Conservation (phyloP, 2,113 vertebrate species). For the Lontra canadensis region DNA sequence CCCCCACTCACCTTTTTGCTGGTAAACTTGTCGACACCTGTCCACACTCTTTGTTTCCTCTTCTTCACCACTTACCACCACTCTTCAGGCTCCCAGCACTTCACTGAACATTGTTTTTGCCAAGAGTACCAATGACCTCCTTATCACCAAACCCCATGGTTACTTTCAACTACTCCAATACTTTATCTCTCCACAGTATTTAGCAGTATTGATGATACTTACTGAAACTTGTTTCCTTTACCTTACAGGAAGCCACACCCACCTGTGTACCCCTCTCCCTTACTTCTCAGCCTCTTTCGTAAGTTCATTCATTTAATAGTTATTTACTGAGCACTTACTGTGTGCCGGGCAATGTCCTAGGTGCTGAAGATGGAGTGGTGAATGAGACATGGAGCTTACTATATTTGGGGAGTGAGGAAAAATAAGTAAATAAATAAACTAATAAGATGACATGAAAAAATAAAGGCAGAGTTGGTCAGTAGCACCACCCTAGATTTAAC, state of each 20-base stretch:
- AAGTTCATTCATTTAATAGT: background rate
- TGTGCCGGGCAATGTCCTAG: background rate
- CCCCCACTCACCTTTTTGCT: background rate
- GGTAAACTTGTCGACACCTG: background rate
- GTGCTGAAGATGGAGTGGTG: background rate
- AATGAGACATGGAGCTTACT: background rate
- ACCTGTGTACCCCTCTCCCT: background rate
- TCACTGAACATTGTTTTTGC: background rate
- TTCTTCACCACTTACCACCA: background rate
- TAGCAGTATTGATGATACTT: background rate
- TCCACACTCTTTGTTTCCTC: background rate
- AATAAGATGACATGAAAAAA: background rate
- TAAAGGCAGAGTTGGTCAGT: background rate
- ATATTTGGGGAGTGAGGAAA: background rate
- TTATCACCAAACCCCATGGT: background rate
- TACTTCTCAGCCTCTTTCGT: background rate
- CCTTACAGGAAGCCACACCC: background rate
- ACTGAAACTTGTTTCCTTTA: background rate
- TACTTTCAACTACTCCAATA: background rate
- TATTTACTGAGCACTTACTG: background rate
- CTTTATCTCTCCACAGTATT: background rate
- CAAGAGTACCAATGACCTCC: background rate
- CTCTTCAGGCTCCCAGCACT: background rate
- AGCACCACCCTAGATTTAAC: background rate
- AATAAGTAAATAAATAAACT: background rate